Conservation (phyloP, 2,113 vertebrate genomes). For the Ceuthmochares aereus region DNA sequence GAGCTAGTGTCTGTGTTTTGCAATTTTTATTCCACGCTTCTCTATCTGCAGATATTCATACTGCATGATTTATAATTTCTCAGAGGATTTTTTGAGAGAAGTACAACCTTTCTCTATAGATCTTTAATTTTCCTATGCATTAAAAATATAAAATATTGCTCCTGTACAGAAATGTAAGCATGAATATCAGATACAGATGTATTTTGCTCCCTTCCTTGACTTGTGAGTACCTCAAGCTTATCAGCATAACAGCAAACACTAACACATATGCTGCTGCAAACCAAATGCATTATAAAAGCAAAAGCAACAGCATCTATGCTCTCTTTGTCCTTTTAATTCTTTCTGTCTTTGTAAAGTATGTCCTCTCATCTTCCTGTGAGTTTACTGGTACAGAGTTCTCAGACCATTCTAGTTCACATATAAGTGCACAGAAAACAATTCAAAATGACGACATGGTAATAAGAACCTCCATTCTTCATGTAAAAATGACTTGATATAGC, state of each 20-base stretch:
- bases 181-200: background rate
- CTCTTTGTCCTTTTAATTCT: background rate
- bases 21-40: conserved; percentile 49
- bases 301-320: background rate
- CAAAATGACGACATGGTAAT: background rate
- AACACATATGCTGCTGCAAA: background rate
- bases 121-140: background rate
- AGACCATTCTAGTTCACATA: background rate
- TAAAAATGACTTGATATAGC: background rate
- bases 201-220: background rate
- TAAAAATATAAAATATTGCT: background rate
- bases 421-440: background rate
- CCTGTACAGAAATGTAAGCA: background rate
- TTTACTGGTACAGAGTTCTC: background rate
- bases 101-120: background rate
- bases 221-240: background rate
- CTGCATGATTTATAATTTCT: conserved; percentile 32
- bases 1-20: conserved; percentile 15
- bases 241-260: background rate
- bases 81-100: background rate
- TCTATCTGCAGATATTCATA: conserved; percentile 19
- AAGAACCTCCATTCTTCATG: background rate
- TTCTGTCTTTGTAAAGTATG: background rate
- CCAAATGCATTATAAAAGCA: background rate
- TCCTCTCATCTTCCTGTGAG: background rate